Conservation (phyloP, 2,888 invertebrate genomes). For the Lutraria lutraria region DNA sequence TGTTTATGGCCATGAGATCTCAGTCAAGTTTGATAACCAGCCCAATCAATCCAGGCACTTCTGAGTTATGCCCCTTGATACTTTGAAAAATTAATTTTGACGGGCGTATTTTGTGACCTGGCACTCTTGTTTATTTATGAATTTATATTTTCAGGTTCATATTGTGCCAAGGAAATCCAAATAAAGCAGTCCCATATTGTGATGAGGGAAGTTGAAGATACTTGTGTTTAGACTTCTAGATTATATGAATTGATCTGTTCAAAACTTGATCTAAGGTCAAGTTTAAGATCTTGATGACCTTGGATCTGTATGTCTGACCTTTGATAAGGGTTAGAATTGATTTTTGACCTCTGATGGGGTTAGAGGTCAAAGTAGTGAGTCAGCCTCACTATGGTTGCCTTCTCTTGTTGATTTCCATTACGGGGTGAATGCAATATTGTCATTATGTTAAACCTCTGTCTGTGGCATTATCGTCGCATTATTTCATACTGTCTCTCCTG, state of each 20-base stretch:
- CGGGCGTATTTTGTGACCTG: too few species aligned
- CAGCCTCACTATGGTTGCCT: slow-evolving; percentile 1
- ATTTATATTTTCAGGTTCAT: slow-evolving; percentile 34
- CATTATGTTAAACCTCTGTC: neutral
- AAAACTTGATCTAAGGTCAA: neutral
- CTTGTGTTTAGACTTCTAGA: neutral
- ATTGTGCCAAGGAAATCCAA: slow-evolving; percentile 43
- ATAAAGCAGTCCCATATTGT: slow-evolving; percentile 25
- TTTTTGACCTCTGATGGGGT: neutral
- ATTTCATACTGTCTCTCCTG: neutral
- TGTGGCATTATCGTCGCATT: slow-evolving; percentile 9
- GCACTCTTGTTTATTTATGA: too few species aligned
- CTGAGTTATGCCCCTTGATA: too few species aligned
- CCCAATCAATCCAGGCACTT: too few species aligned
- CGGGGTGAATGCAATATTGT: slow-evolving; percentile 37
- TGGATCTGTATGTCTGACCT: neutral
- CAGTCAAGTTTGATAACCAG: too few species aligned
- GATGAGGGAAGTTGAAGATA: neutral
- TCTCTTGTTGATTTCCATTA: slow-evolving; percentile 23
- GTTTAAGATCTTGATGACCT: neutral
- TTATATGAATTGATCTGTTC: neutral
- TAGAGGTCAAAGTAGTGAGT: neutral
- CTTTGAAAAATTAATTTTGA: too few species aligned
- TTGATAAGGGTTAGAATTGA: neutral
- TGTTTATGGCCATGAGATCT: too few species aligned